phyloP scores from a whole-genome alignment of 2,113 vertebrate species.

The Psittacus erithacus region DNA sequence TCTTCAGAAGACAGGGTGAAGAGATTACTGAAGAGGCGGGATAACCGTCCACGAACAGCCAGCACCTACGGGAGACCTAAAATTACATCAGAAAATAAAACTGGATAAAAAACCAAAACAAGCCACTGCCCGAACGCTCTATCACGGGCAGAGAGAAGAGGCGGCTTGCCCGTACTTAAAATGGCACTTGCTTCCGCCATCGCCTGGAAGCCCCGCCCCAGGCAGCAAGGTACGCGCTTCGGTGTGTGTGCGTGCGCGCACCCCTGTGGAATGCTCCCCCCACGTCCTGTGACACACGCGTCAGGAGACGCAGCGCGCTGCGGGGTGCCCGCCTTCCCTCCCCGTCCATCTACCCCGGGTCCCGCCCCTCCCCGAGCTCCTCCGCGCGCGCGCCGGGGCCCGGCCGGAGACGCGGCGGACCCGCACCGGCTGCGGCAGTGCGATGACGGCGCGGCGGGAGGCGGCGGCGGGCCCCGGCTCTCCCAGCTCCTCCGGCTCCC shows the following conservation, averaged over 20 bases:
- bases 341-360: not conserved
- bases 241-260: not conserved
- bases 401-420: not conserved
- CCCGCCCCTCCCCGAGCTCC: not conserved
- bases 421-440: not conserved
- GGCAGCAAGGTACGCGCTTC: not conserved
- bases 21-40: fast-evolving
- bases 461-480: not conserved
- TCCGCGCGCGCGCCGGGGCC: slow-evolving; percentile 15
- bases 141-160: fast-evolving
- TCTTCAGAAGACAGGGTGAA: fast-evolving
- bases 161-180: not conserved
- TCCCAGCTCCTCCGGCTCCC: not conserved
- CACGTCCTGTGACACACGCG: not conserved
- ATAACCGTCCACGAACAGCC: fast-evolving
- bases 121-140: fast-evolving
- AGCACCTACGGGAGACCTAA: fast-evolving
- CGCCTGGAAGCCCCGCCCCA: not conserved
- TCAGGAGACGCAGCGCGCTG: not conserved
- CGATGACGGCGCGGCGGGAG: not conserved
- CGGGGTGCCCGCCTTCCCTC: not conserved
- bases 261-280: not conserved
- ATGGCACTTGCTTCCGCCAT: not conserved
- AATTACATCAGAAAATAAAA: fast-evolving
- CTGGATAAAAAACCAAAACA: fast-evolving